Evolutionary conservation across 2,797 vertebrate species (phyloP), one percentile per base, ranked within the genome.

Genomic region (Danio albolineatus): DNA sequence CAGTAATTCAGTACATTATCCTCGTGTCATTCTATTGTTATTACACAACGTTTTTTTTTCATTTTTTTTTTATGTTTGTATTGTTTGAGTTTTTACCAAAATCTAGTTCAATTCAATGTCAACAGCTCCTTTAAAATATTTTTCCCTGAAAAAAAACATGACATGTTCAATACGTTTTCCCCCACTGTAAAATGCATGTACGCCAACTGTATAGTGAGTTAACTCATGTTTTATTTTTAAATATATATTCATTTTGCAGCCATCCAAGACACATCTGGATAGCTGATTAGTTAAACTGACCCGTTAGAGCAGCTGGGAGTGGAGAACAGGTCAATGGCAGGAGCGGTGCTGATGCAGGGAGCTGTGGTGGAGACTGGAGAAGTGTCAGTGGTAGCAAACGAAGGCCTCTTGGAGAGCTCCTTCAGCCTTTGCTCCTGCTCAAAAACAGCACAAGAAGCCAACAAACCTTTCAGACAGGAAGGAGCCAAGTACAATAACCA

Each of bases 251-350:
- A n/a, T n/a, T n/a, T n/a, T n/a, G n/a, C n/a, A n/a, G n/a, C n/a
- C n/a, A n/a, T n/a, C n/a, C n/a, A n/a, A n/a, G n/a, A n/a, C n/a
- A n/a, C n/a, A 9, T 60, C 41, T 48, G 38, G 16, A 46, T 28
- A 28, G 28, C 28, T 28, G 28, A 28, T 28, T 28, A 28, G 28
- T 28, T 28, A 28, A 28, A 28, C 81, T 84, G 87, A 99, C 97
- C 98, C 97, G 85, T 98, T 98, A 81, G 97, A 97, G 92, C 96
- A 99, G 93, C 96, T 96, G 81, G 98, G 96, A 41, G 97, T 98
- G 78, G 97, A 97, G 94, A 99, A 99, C 83, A 99, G 96, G 92
- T 99, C 98, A 49, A 98, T 96, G 88, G 95, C 95, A 88, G 97
- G 93, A 87, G 96, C 95, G 77, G 97, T 98, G 94, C 95, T 96